Evolutionary conservation across 35 echinoderm and acorn worm species (phyloP).

Genomic region (Heliocidaris tuberculata): DNA sequence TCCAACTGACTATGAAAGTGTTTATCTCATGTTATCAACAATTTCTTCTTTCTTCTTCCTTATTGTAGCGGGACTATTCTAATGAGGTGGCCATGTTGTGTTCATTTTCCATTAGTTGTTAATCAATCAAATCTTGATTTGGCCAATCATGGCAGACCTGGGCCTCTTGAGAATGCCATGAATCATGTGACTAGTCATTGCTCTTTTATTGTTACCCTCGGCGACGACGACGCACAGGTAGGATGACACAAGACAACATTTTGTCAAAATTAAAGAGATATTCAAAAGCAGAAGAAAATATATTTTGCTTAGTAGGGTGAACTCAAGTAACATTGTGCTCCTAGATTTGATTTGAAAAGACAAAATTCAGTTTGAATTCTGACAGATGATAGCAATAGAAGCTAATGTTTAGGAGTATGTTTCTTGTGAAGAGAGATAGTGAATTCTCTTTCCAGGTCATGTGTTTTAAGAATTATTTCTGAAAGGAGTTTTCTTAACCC

Average conservation of each 20-base stretch:
- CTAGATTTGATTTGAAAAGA: too few relatives aligned
- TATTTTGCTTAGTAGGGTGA: background rate
- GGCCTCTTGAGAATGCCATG: slow-evolving; percentile 29
- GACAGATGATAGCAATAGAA: too few relatives aligned
- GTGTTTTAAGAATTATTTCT: background rate
- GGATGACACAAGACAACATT: slow-evolving; percentile 1
- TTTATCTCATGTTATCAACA: background rate
- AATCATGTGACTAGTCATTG: slow-evolving; percentile 47
- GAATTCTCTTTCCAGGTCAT: background rate
- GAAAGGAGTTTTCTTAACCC: too few relatives aligned
- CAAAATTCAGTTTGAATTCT: too few relatives aligned
- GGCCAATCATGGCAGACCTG: slow-evolving; percentile 1
- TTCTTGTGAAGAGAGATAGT: background rate
- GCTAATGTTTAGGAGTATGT: too few relatives aligned
- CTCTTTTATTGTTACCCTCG: slow-evolving; percentile 32
- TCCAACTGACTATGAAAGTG: background rate
- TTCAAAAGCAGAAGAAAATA: background rate
- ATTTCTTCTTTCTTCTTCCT: background rate
- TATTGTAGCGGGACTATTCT: slow-evolving; percentile 14
- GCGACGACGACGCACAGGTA: background rate
- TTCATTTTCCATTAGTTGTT: slow-evolving; percentile 46
- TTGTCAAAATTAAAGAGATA: background rate
- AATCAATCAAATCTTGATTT: slow-evolving; percentile 50
- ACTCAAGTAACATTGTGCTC: too few relatives aligned
- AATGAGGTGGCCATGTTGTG: slow-evolving; percentile 48